A percentile compares a stretch with the other conserved stretches of the same genome.
Evolutionary conservation across 2,888 invertebrate species (phyloP).

Genomic region (Andrena praecox): DNA sequence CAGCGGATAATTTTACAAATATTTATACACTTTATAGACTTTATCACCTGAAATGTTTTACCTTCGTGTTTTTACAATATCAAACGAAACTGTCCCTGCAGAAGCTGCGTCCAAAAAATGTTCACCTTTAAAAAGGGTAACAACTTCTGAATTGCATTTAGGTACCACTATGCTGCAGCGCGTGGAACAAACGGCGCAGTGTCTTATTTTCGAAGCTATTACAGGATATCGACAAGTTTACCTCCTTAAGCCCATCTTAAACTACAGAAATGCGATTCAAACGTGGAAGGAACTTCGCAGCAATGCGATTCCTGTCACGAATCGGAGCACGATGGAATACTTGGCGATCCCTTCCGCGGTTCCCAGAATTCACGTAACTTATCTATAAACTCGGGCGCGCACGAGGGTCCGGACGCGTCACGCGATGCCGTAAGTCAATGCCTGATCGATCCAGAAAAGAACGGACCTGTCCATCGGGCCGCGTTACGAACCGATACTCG

Average conservation of each 20-base stretch:
- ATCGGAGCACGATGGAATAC: not conserved
- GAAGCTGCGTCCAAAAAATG: too few relatives aligned
- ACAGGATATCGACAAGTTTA: too few relatives aligned
- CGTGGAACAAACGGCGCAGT: too few relatives aligned
- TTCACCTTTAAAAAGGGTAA: too few relatives aligned
- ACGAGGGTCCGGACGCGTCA: constrained; percentile 55
- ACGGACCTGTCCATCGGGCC: constrained; percentile 52
- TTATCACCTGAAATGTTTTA: not conserved
- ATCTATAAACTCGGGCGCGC: constrained; percentile 45
- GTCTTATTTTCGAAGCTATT: too few relatives aligned
- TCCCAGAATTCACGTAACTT: constrained; percentile 48
- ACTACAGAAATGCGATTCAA: too few relatives aligned
- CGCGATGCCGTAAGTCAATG: constrained; percentile 55
- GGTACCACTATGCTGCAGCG: too few relatives aligned
- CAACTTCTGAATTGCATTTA: too few relatives aligned
- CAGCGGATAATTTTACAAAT: not conserved
- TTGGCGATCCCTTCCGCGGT: not conserved
- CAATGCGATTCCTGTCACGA: not conserved
- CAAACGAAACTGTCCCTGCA: not conserved
- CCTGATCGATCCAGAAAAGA: constrained; percentile 54
- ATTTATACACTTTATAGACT: not conserved
- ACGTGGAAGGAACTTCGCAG: not conserved
- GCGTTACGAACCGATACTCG: constrained; percentile 46
- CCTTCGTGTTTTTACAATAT: not conserved
- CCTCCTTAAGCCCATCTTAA: too few relatives aligned